Evolutionary conservation across 2,797 vertebrate species (phyloP).

Genomic region (Gambelia wislizenii): DNA sequence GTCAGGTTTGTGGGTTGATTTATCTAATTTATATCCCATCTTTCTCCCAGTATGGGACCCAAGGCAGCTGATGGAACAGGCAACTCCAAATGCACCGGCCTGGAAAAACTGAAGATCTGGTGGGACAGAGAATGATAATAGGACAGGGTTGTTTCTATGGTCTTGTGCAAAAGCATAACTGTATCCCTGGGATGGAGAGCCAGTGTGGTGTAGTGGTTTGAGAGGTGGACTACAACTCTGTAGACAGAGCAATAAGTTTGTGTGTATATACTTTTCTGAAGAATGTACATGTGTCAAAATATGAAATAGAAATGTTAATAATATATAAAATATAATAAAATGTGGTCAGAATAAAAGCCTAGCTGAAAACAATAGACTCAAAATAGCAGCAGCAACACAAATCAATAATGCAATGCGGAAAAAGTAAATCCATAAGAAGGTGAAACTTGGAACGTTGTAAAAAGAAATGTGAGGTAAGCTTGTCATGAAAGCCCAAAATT

Average conservation of each 20-base stretch:
- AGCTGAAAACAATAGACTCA: not conserved
- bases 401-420: not conserved
- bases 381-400: not conserved
- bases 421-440: conserved; percentile 9
- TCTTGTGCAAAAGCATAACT: not conserved
- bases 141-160: not conserved
- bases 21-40: too few species aligned
- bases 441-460: conserved; percentile 41
- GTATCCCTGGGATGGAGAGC: not conserved
- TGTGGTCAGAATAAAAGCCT: not conserved
- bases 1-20: too few species aligned
- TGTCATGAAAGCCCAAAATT: conserved; percentile 41
- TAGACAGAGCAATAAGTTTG: not conserved
- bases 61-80: too few species aligned
- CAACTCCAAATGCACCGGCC: too few species aligned
- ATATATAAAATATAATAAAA: not conserved
- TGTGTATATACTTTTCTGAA: not conserved
- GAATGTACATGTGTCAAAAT: not conserved
- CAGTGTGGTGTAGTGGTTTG: too few species aligned
- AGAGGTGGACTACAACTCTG: too few species aligned
- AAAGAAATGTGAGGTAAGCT: conserved; percentile 43
- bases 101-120: too few species aligned
- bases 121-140: not conserved
- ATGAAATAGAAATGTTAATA: not conserved
- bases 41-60: too few species aligned